Conservation (phyloP, 2,113 vertebrate species). For the Pyrgilauda ruficollis region DNA sequence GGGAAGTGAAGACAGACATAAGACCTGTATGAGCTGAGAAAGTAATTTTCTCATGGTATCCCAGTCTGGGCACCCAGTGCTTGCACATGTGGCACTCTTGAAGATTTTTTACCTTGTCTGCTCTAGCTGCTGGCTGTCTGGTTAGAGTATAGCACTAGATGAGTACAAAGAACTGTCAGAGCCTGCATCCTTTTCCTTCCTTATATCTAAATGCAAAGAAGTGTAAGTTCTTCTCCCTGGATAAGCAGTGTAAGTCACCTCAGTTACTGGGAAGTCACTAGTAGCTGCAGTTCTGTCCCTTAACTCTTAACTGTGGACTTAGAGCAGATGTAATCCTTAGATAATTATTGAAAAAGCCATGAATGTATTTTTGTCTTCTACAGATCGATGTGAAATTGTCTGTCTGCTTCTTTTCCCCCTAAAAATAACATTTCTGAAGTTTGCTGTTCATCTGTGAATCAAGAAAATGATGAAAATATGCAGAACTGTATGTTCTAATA, state of each 20-base stretch:
- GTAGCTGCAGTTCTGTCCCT: not conserved
- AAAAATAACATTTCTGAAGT: conserved; percentile 12
- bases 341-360: not conserved
- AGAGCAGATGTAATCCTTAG: not conserved
- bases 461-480: conserved; percentile 39
- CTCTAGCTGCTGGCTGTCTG: not conserved
- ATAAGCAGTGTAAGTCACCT: not conserved
- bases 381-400: not conserved
- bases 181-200: not conserved
- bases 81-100: not conserved
- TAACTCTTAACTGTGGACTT: not conserved
- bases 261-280: not conserved
- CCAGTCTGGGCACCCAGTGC: not conserved
- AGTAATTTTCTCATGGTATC: not conserved
- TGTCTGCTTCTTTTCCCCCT: not conserved
- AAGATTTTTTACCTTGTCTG: not conserved
- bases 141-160: not conserved
- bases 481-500: conserved; percentile 47
- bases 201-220: not conserved
- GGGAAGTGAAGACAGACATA: not conserved
- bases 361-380: not conserved
- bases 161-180: not conserved
- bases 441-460: conserved; percentile 17
- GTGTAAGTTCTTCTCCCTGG: not conserved
- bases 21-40: not conserved